These are phyloP conservation scores for Umimayanthus kanabou DNA, from an alignment of 92 coral and sea anemone species.

Conservation along the genomic window DNA sequence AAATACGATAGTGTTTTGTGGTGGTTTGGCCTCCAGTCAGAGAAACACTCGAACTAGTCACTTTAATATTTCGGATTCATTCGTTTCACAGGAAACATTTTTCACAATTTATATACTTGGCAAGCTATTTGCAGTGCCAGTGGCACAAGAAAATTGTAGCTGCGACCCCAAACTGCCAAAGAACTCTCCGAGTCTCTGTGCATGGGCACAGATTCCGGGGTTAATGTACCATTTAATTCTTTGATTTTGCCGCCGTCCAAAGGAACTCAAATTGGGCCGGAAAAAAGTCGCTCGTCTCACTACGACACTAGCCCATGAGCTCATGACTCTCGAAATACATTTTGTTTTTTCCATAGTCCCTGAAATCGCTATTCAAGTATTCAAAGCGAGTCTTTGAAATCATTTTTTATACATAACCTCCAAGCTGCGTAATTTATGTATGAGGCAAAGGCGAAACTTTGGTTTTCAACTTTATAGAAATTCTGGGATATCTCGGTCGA, in stretches of 20 bases:
- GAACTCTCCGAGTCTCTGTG: not conserved
- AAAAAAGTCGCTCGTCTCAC: not conserved
- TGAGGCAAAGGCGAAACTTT: not conserved
- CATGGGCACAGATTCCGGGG: not conserved
- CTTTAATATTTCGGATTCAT: not conserved
- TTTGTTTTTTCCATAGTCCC: not conserved
- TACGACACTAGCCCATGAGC: not conserved
- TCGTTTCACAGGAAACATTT: not conserved
- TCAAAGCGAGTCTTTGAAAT: not conserved
- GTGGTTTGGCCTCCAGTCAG: conserved; percentile 28
- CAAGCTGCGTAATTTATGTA: conserved; percentile 15
- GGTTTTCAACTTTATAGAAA: not conserved
- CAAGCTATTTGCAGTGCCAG: not conserved
- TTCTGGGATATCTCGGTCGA: not conserved
- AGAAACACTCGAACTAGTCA: not conserved
- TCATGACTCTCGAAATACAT: not conserved
- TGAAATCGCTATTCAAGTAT: not conserved
- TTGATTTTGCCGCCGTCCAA: conserved; percentile 37
- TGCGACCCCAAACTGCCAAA: not conserved
- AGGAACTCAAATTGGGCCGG: not conserved
- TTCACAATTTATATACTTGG: not conserved
- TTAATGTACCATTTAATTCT: conserved; percentile 19
- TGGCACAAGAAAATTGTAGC: not conserved
- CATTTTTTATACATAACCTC: not conserved
- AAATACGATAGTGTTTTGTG: conserved; percentile 17